Evolutionary conservation across 2,888 invertebrate species (phyloP), one percentile per base, ranked within the genome.

Genomic region (Sericinus montela): DNA sequence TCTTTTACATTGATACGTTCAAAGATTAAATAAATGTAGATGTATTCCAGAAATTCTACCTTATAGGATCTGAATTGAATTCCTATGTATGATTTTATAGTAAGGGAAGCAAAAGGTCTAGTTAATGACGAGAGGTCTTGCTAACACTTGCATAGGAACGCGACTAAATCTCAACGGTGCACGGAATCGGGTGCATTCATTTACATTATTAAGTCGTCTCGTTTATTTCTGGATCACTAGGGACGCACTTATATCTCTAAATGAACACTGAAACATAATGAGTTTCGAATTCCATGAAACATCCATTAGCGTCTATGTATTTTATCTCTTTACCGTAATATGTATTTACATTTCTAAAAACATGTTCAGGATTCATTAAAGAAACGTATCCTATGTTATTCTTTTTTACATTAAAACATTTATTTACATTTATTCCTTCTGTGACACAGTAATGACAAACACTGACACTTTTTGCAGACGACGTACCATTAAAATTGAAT

Each of bases 201-300:
- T 80, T 75, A 75, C 79, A 80, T 80, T 78, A 75, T 74, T 76
- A 75, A 72, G 67, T 69, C 66, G 71, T 66, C 65, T 65, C 59
- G 62, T 65, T 70, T 78, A 80, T 77, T 76, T 71, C 69, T 69
- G 70, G 63, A 58, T 37, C 55, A 53, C 56, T 70, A 71, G 67
- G 56, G 63, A 59, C 55, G 71, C 55, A 67, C 64, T 65, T 35
- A 25, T 41, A 53, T 46, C 39, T 41, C 46, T 39, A 39, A 41
- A 48, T 36, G 10, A 36, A 28, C 30, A 51, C 56, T 55, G 44
- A 49, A 52, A 19, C 29, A 41, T 23, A 6, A 25, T 32, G 16
- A 16, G 29, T 14, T 7, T n/a, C 11, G 29, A 40, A 40, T 25
- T 39, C 23, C 28, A 25, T 11, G 1, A 3, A 11, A 11, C 19